Evolutionary conservation across 1,140 invertebrate species (phyloP).

Genomic region (Magallana ariakensis): DNA sequence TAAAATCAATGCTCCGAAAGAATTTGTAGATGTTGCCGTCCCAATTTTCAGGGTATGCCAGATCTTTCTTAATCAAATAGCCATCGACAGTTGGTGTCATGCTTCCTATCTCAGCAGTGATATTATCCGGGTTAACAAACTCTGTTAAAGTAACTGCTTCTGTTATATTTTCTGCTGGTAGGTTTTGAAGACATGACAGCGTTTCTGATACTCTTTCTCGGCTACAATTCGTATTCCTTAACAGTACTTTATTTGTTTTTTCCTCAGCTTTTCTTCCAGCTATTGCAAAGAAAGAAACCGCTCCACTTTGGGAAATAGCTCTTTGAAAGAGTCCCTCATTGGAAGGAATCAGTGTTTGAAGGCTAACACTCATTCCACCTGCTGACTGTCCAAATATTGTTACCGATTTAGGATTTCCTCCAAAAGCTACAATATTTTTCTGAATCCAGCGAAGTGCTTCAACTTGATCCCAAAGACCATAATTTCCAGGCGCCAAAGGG

Average conservation of each 20-base stretch:
- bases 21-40: neutral
- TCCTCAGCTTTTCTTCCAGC: neutral
- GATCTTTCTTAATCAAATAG: neutral
- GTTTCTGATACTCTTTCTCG: neutral
- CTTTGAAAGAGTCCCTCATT: constrained; percentile 57
- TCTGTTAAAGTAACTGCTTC: neutral
- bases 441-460: constrained; percentile 69
- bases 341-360: constrained; percentile 39
- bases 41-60: neutral
- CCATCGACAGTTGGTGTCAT: neutral
- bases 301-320: constrained; percentile 83
- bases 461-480: constrained; percentile 69
- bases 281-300: constrained; percentile 77
- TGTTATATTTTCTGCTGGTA: neutral
- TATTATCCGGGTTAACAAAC: neutral
- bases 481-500: constrained; percentile 60
- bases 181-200: neutral
- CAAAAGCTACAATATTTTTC: constrained; percentile 68
- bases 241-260: neutral
- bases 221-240: neutral
- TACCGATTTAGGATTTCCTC: constrained; percentile 64
- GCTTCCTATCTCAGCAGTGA: neutral
- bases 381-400: constrained; percentile 65
- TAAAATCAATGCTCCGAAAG: neutral
- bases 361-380: constrained; percentile 53